Percentiles rank a stretch among this genome's conserved stretches.
Conservation (phyloP, 2,797 vertebrate species). For the Melanotaenia nigrans region DNA sequence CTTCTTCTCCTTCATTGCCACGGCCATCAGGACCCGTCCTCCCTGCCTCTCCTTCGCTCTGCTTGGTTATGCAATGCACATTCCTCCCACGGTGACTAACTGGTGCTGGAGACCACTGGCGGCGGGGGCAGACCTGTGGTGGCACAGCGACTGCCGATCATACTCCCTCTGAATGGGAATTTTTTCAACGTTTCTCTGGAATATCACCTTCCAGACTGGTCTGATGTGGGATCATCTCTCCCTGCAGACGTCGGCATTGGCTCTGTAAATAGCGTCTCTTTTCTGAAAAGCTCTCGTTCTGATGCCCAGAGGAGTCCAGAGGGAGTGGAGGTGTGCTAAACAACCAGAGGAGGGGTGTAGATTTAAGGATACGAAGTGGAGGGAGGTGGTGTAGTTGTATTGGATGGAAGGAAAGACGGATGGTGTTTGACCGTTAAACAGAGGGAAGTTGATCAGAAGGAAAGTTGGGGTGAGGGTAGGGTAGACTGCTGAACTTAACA, state of each 20-base stretch:
- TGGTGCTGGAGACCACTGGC: conserved; percentile 66
- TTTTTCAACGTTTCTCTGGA: conserved; percentile 50
- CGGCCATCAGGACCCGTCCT: conserved; percentile 52
- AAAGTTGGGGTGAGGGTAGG: conserved; percentile 12
- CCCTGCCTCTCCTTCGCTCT: conserved; percentile 65
- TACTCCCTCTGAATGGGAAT: conserved; percentile 4
- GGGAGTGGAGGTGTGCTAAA: conserved; percentile 19
- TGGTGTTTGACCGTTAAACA: neutral
- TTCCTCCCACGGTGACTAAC: conserved; percentile 69
- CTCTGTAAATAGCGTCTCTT: conserved; percentile 16
- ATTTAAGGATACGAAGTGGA: conserved; percentile 43
- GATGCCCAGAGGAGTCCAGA: conserved; percentile 26
- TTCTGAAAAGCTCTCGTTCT: conserved; percentile 53
- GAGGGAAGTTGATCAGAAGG: conserved; percentile 29
- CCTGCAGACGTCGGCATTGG: no score
- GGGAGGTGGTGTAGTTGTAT: conserved; percentile 29
- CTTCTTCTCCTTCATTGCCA: conserved; percentile 59
- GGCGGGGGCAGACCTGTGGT: conserved; percentile 45
- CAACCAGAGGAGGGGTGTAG: conserved; percentile 28
- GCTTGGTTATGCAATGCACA: conserved; percentile 84
- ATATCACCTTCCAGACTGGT: conserved; percentile 47
- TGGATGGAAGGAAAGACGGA: neutral
- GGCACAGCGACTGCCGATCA: conserved; percentile 23
- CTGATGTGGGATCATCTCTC: neutral
- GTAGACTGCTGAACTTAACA: conserved; percentile 31